A percentile compares a stretch with the other conserved stretches of the same genome.
phyloP scores from a whole-genome alignment of 1,140 invertebrate genomes.

The Euwallacea similis region DNA sequence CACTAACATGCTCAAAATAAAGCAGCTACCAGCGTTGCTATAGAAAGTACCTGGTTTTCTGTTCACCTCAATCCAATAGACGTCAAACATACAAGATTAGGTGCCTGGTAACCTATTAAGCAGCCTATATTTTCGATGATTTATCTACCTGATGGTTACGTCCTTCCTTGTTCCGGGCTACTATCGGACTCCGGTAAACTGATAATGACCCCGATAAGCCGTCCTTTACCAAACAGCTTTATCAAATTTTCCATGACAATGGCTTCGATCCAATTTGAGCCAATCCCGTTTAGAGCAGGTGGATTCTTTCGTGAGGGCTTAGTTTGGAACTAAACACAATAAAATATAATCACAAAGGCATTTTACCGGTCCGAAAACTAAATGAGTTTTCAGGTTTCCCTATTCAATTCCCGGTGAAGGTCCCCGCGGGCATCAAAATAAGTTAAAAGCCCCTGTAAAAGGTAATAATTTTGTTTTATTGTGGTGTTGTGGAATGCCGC shows the following conservation, averaged over 20 bases:
- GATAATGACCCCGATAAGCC: constrained; percentile 27
- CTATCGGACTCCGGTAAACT: constrained; percentile 18
- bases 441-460: constrained; percentile 24
- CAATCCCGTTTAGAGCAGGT: not conserved
- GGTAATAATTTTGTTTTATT: constrained; percentile 30
- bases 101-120: not conserved
- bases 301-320: not conserved
- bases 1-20: too few species aligned
- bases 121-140: constrained; percentile 9
- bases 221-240: constrained; percentile 22
- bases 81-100: too few species aligned
- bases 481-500: constrained; percentile 23
- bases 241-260: constrained; percentile 24
- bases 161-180: constrained; percentile 17
- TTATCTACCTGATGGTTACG: constrained; percentile 18
- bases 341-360: too few species aligned
- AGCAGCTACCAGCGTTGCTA: too few species aligned
- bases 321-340: too few species aligned
- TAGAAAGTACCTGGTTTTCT: too few species aligned
- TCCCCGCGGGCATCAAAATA: not conserved
- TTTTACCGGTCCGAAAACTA: not conserved
- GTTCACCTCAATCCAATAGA: too few species aligned
- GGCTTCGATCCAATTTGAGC: not conserved
- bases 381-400: constrained; percentile 15
- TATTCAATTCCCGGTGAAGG: not conserved